Evolutionary conservation across 2,113 vertebrate genomes (phyloP).

Genomic region (Alethe castanea): DNA sequence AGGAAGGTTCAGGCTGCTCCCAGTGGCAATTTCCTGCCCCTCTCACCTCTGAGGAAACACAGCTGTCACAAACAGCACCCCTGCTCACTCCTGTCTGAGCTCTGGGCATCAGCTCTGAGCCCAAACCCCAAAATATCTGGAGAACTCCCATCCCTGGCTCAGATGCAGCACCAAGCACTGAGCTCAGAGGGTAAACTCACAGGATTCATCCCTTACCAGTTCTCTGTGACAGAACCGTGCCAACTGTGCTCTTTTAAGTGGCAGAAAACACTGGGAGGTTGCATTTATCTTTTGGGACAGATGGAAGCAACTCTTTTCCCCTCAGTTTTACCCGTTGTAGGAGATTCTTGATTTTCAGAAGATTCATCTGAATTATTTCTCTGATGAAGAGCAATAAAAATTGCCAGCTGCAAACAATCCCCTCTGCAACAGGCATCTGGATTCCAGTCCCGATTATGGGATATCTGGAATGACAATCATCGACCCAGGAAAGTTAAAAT

Average conservation of each 20-base stretch:
- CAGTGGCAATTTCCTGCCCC: background rate
- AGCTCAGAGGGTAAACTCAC: accelerated
- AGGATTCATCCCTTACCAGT: background rate
- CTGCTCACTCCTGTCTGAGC: background rate
- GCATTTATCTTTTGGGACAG: background rate
- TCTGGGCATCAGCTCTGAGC: background rate
- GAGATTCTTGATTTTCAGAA: background rate
- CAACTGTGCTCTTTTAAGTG: background rate
- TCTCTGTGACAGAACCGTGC: accelerated
- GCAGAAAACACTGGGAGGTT: background rate
- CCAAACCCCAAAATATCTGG: background rate
- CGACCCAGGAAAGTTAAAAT: background rate
- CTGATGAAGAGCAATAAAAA: background rate
- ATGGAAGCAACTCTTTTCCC: background rate
- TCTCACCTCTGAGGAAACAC: background rate
- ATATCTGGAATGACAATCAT: background rate
- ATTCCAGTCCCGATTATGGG: background rate
- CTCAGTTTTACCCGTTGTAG: background rate
- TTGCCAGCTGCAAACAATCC: background rate
- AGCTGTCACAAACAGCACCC: background rate
- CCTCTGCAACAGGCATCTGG: background rate
- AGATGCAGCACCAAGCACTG: accelerated
- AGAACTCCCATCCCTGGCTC: background rate
- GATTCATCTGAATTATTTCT: background rate
- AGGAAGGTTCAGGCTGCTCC: background rate